Conservation (phyloP, 2,888 invertebrate genomes). For the Priocnemis perturbator region DNA sequence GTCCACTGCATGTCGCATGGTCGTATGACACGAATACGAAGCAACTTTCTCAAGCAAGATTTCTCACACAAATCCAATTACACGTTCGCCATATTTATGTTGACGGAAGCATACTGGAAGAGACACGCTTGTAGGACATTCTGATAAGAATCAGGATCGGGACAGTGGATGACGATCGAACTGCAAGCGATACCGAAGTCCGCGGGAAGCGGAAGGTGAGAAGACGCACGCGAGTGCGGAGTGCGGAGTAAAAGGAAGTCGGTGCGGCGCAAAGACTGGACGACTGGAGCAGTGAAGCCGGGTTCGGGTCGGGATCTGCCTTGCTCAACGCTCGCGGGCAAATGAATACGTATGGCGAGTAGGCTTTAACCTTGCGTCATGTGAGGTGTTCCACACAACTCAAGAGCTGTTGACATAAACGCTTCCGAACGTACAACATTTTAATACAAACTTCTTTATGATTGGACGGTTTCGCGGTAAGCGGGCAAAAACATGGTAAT, state of each 20-base stretch:
- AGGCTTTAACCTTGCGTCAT: not conserved
- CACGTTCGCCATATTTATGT: not conserved
- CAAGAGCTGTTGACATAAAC: constrained; percentile 16
- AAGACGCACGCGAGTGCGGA: not conserved
- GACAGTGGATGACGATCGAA: not conserved
- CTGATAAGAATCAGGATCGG: not conserved
- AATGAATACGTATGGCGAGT: not conserved
- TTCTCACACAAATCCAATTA: too few relatives aligned
- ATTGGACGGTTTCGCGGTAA: constrained; percentile 40
- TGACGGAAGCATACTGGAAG: too few relatives aligned
- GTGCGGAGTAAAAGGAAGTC: not conserved
- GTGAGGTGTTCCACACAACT: constrained; percentile 4
- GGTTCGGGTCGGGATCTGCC: constrained; percentile 1
- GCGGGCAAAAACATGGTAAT: constrained; percentile 1
- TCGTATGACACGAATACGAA: too few relatives aligned
- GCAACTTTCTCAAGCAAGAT: too few relatives aligned
- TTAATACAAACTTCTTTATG: constrained; percentile 69
- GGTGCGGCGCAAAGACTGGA: constrained; percentile 16
- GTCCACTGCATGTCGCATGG: too few relatives aligned
- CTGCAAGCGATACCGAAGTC: not conserved
- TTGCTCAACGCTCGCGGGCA: constrained; percentile 37
- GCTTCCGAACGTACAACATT: constrained; percentile 62
- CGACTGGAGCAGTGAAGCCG: too few relatives aligned
- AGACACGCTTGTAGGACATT: too few relatives aligned
- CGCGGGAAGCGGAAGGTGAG: not conserved